Evolutionary conservation across 2,797 vertebrate species (phyloP).

Genomic region (Peromyscus melanophrys): DNA sequence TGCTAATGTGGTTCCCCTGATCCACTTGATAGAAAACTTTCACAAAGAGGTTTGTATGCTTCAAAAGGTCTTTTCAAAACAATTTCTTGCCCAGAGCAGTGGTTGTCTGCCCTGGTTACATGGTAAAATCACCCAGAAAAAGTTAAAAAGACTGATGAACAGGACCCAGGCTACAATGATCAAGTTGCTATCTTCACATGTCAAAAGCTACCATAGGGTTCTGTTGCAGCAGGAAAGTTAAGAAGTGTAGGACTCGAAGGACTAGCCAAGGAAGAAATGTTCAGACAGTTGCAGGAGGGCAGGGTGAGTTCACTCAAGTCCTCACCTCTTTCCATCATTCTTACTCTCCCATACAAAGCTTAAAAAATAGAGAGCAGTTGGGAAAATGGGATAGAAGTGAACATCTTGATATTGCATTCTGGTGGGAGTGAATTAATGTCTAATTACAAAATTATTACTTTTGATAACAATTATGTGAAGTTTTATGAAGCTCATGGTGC

Average conservation of each 20-base stretch:
- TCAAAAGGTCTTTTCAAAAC: slow-evolving; percentile 59
- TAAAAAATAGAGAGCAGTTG: background rate
- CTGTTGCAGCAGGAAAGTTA: background rate
- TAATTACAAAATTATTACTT: slow-evolving; percentile 21
- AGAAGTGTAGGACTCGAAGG: background rate
- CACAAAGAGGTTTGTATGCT: slow-evolving; percentile 23
- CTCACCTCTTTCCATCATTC: background rate
- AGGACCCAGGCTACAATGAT: background rate
- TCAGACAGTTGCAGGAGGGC: background rate
- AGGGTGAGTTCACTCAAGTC: background rate
- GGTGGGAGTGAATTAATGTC: background rate
- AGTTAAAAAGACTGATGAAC: background rate
- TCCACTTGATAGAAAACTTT: background rate
- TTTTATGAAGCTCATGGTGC: background rate
- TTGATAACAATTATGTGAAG: background rate
- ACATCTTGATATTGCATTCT: background rate
- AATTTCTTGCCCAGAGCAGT: slow-evolving; percentile 33
- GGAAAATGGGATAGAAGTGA: background rate
- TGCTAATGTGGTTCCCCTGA: background rate
- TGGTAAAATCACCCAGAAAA: slow-evolving; percentile 6
- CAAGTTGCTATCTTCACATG: background rate
- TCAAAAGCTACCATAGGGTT: slow-evolving; percentile 7
- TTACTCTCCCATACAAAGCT: background rate
- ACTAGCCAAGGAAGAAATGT: background rate
- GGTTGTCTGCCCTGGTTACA: background rate